Percentiles rank a stretch among this genome's conserved stretches.
These are phyloP conservation scores for Brachystomella parvula DNA, from an alignment of 1,140 invertebrate species.

Conservation along the genomic window DNA sequence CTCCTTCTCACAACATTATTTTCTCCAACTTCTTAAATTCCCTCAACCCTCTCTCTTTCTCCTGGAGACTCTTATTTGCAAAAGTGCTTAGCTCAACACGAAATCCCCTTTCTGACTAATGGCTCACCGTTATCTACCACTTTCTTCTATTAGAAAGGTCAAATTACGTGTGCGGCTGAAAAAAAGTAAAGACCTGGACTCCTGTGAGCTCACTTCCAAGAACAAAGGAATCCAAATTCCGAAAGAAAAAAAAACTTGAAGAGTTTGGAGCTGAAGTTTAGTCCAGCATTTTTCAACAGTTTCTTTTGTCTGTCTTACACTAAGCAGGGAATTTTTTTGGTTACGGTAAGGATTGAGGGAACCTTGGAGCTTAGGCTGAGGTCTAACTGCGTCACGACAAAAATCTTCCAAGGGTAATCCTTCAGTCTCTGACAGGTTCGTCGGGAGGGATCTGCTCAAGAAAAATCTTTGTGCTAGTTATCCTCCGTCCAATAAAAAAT, in stretches of 20 bases:
- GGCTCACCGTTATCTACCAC: neutral
- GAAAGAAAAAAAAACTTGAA: neutral
- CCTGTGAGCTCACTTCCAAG: neutral
- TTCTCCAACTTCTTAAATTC: neutral
- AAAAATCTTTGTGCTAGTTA: no score
- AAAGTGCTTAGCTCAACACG: constrained; percentile 5
- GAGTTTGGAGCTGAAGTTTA: no score
- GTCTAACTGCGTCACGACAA: no score
- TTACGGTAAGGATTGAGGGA: no score
- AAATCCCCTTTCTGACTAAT: neutral
- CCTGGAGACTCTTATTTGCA: neutral
- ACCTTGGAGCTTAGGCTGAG: no score
- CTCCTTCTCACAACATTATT: constrained; percentile 4
- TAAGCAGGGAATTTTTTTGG: no score
- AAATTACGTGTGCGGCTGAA: neutral
- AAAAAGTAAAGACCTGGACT: neutral
- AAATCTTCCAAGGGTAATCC: no score
- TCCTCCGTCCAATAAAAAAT: no score
- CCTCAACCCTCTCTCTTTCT: neutral
- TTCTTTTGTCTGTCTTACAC: no score
- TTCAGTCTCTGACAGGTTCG: no score
- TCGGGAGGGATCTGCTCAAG: no score
- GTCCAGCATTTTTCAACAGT: no score
- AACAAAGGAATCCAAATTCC: neutral
- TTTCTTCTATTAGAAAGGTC: neutral